Evolutionary conservation across 2,113 vertebrate species (phyloP), one percentile per base, ranked within the genome.

Genomic region (Seriola dumerili): DNA sequence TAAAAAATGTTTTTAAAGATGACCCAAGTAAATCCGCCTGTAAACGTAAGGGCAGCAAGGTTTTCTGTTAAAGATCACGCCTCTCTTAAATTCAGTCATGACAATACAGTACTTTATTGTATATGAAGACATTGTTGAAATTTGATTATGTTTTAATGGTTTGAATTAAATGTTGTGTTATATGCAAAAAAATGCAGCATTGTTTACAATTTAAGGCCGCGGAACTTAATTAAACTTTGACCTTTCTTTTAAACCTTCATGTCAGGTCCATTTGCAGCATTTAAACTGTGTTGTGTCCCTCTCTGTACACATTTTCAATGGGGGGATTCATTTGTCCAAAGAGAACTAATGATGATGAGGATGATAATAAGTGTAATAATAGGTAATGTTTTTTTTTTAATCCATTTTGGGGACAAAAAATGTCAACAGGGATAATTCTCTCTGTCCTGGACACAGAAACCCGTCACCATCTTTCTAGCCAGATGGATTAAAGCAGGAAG

Each of bases 1-100:
- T n/a, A 1, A 23, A 55, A 55, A 55, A 9, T 61, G 6, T 48
- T 80, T 88, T 82, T 63, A 32, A 59, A 68, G n/a, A 55, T 71
- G 5, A 64, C 13, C 3, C 2, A 40, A 25, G 10, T 46, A 42
- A 65, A 42, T 50, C 11, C 7, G 52, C n/a, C 12, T 63, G 46
- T 65, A 44, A 59, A 44, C 61, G 29, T 75, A 32, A 44, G 21
- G 34, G 59, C 17, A 63, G 62, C 23, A 59, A 36, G 57, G 1
- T 13, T 48, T 65, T 48, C 36, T 25, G 6, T 61, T 42, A 14
- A 48, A 48, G 16, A 7, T 48, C 5, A 17, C 0, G 13, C 34
- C 36, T 34, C 29, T 2, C 65, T 74, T 70, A 32, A 50, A 54
- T 63, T 74, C 63, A 40, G 13, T 67, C 29, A 38, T 68, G 1